Percentiles rank a stretch among this genome's conserved stretches.
Conservation (phyloP, 2,888 invertebrate genomes). For the Apotomis capreana region DNA sequence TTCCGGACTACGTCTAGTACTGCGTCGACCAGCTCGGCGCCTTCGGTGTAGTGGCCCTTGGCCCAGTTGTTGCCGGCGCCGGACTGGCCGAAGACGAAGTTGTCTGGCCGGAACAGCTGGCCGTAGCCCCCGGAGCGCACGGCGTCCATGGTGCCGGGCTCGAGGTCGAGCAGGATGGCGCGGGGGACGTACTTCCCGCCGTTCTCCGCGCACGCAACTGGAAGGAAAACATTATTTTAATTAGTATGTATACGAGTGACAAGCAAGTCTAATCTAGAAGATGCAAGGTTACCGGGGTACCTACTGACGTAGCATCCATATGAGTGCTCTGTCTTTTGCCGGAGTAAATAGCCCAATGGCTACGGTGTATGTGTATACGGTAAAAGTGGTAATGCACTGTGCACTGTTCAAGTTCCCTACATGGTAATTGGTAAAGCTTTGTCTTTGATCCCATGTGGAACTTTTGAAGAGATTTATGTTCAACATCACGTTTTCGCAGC, state of each 20-base stretch:
- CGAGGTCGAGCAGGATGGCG: slow-evolving; percentile 96
- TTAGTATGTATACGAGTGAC: neutral
- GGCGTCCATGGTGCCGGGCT: slow-evolving; percentile 98
- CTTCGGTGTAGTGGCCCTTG: slow-evolving; percentile 96
- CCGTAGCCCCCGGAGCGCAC: slow-evolving; percentile 93
- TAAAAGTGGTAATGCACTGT: no score
- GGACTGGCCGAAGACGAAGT: slow-evolving; percentile 95
- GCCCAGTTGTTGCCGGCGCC: slow-evolving; percentile 94
- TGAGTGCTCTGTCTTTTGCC: no score
- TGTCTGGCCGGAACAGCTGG: slow-evolving; percentile 96
- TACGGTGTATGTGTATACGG: no score
- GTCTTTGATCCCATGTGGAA: no score
- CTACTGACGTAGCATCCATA: no score
- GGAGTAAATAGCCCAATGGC: no score
- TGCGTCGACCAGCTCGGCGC: slow-evolving; percentile 92
- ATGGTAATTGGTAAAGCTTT: no score
- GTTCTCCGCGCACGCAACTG: slow-evolving; percentile 96
- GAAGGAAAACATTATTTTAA: slow-evolving; percentile 44
- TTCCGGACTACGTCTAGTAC: slow-evolving; percentile 93
- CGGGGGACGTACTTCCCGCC: slow-evolving; percentile 97
- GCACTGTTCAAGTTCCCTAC: no score
- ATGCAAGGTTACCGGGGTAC: no score
- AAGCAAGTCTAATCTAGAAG: no score
- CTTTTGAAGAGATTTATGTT: no score
- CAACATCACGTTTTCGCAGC: no score